Base-by-base conservation (phyloP, 1,140 invertebrate genomes). In the Riptortus pedestris region DNA sequence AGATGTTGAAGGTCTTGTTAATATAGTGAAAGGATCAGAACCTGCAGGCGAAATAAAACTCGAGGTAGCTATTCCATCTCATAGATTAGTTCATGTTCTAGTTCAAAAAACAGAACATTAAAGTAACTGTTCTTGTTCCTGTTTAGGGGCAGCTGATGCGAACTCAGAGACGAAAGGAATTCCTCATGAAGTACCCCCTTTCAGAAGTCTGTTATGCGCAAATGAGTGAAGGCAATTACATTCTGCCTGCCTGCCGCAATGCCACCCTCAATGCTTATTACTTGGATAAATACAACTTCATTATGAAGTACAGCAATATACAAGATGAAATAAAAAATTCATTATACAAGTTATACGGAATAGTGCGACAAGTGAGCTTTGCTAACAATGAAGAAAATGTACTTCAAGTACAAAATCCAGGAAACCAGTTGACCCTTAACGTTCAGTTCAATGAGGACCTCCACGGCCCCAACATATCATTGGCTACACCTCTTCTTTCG, bases 231-330 rank as follows among this genome's bases (percentile, higher is more conserved):
- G 77, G 77, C 16, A 80, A 82, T 68, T 73, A 78, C 52, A 75
- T 79, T 65, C 72, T 79, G 26, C 69, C 71, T 4, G 73, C 75
- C 61, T 85, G 84, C 69, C 75, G 77, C 38, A 76, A 79, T 29
- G 73, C 78, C 60, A 79, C 78, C n/a, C 63, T 74, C 3, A 66
- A 71, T 22, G 77, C 79, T 2, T 76, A 77, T 31, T 67, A 75
- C 27, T 71, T 79, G 4, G 77, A 86, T 68, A 67, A 72, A 47
- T 67, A 78, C 16, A 73, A 74, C 38, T 66, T 77, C 9, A 68
- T 71, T 16, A 66, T 78, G 2, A 69, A 75, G 7, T 80, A 77
- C 70, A 73, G 80, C 47, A 76, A 79, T 63, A 57, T 66, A 59
- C 22, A 11, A 38, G 14, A 38, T 7, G 31, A 38, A 38, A 14